Evolutionary conservation across 2,888 invertebrate species (phyloP), one percentile per base, ranked within the genome.

Genomic region (Taphrorychus bicolor): DNA sequence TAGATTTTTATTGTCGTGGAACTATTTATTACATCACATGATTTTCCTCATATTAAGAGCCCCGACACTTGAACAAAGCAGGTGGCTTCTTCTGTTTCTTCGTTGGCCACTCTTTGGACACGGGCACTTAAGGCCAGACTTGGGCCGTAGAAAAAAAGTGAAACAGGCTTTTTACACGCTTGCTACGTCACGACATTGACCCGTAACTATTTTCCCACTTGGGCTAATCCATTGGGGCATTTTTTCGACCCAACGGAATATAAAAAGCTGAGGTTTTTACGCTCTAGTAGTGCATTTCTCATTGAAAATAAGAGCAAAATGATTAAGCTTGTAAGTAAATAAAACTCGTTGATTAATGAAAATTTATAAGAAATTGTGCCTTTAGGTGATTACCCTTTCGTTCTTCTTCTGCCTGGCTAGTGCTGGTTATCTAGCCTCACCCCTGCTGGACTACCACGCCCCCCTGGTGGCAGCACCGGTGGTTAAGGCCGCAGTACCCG

Each of bases 141-240:
- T 32, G n/a, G n/a, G n/a, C n/a, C 58, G 58, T 45, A 22, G 21
- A 32, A 59, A 49, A 51, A 65, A 65, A 65, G 65, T 59, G 62
- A 67, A 60, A 19, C 62, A 58, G 53, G 40, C 22, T 48, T 14
- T 23, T 59, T 19, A 18, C 22, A 45, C 14, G 22, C 24, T 17
- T 57, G 66, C 62, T 67, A 61, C 62, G 61, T 67, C 67, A 67
- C 21, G 62, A 67, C 67, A 56, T 67, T 67, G 58, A 67, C 67
- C 62, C 51, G 61, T 41, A 32, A 52, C 45, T 24, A 53, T 67
- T 62, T 62, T 67, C 61, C 62, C 21, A 40, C 42, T 56, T 49
- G 51, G 41, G 61, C 24, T n/a, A 11, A 40, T 59, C 65, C 56
- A 57, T n/a, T 66, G 66, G 48, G 54, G 32, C 18, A 11, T 32